Base-by-base conservation (phyloP, 2,888 invertebrate species). In the Dioctria rufipes region DNA sequence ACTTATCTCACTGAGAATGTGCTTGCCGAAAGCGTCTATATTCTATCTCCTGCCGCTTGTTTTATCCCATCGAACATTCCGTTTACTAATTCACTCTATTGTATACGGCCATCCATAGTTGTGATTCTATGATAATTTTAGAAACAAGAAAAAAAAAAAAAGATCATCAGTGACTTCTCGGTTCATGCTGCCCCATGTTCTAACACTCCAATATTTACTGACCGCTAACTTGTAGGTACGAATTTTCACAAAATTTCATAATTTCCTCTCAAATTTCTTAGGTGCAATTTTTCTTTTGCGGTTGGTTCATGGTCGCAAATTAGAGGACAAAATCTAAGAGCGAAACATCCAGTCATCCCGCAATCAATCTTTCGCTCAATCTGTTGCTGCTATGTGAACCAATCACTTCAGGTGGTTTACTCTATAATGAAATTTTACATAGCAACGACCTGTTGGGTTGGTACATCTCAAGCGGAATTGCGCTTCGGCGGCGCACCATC, bases 221-320 rank as follows among this genome's bases (percentile, higher is more conserved):
- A 25, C 25, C 25, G 25, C 25, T 25, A 25, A 2, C 2, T 25
- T 25, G 25, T 25, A 25, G 25, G 25, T 25, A 25, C 25, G 54
- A 54, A 11, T 54, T 54, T 54, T 11, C 8, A 54, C 54, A n/a
- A 8, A 54, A 40, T 63, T 63, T 63, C 63, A 63, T 63, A 63
- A 63, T 11, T 39, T 25, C 25, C 13, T n/a, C 8, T 54, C 11
- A 54, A 54, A 54, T n/a, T 6, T n/a, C 11, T 11, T 9, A 63
- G 13, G 39, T 63, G 63, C 63, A 63, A 5, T 63, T 25, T 54
- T 54, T n/a, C 54, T 54, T 4, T 54, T 54, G 11, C n/a, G 4
- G n/a, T 25, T 25, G 25, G 25, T 63, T 63, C 63, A 63, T 37
- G 63, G 63, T 63, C 63, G 40, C 8, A 25, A 37, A 63, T 63